Conservation (phyloP, 2,113 vertebrate species). For the Chaenocephalus aceratus region DNA sequence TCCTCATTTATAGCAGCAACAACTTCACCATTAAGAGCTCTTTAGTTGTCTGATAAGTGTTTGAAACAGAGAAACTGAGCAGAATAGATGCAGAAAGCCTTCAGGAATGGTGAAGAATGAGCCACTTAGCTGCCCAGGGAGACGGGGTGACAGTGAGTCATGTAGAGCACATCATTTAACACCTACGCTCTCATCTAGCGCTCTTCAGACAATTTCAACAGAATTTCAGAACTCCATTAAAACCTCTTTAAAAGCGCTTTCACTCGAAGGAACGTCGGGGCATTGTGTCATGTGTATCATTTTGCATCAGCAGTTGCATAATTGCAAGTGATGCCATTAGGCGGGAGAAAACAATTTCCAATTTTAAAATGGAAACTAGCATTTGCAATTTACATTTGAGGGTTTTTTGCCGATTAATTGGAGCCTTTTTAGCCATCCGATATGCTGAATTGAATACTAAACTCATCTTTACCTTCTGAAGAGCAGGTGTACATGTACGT, state of each 20-base stretch:
- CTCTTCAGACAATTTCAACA: conserved; percentile 73
- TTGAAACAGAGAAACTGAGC: conserved; percentile 25
- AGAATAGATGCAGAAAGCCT: conserved; percentile 25
- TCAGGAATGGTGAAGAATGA: conserved; percentile 67
- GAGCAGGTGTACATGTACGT: conserved; percentile 1
- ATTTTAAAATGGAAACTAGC: conserved; percentile 64
- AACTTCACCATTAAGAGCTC: too few species aligned
- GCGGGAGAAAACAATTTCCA: conserved; percentile 55
- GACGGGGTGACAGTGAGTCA: conserved; percentile 70
- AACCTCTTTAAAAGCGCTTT: conserved; percentile 77
- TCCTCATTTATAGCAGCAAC: too few species aligned
- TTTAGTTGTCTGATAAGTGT: too few species aligned
- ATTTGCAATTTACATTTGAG: conserved; percentile 71
- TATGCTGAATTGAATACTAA: conserved; percentile 3
- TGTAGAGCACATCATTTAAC: conserved; percentile 72
- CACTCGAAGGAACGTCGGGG: conserved; percentile 38
- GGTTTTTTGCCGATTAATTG: conserved; percentile 29
- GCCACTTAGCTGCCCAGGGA: conserved; percentile 74
- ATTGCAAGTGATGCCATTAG: conserved; percentile 72
- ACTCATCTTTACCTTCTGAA: background rate
- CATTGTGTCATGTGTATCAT: conserved; percentile 67
- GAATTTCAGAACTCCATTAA: conserved; percentile 76
- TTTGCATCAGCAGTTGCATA: conserved; percentile 64
- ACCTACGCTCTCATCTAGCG: conserved; percentile 73
- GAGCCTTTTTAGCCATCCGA: conserved; percentile 8